Conservation (phyloP, 2,797 vertebrate genomes). For the Oreochromis mossambicus region DNA sequence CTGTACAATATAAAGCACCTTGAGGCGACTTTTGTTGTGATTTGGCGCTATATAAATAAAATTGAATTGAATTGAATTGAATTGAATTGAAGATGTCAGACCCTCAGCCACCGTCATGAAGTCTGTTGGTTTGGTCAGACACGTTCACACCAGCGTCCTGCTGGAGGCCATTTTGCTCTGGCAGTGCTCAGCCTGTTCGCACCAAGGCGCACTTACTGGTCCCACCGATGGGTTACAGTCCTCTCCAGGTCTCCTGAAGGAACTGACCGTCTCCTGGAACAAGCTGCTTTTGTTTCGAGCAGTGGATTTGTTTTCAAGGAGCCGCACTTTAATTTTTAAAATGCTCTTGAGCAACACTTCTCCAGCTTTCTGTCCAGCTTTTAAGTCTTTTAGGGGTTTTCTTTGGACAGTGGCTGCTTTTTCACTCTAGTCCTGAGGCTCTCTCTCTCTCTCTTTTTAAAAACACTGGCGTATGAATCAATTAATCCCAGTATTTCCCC, state of each 20-base stretch:
- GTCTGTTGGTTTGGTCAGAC: fast-evolving
- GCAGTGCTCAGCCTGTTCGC: fast-evolving
- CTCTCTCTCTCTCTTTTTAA: too few relatives aligned
- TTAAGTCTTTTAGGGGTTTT: neutral
- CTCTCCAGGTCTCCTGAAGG: neutral
- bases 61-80: too few relatives aligned
- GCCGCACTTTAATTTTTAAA: neutral
- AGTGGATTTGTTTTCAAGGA: neutral
- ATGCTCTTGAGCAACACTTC: neutral
- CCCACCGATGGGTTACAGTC: fast-evolving
- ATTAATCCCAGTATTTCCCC: too few relatives aligned
- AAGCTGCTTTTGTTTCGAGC: fast-evolving
- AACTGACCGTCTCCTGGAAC: neutral
- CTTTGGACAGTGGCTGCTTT: fast-evolving
- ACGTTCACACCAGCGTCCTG: neutral
- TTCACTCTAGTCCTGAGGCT: fast-evolving
- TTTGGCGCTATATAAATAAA: too few relatives aligned
- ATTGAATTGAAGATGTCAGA: fast-evolving
- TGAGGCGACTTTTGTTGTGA: too few relatives aligned
- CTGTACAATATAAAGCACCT: too few relatives aligned
- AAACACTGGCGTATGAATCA: too few relatives aligned
- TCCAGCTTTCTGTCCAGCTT: neutral
- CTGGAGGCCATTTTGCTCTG: neutral
- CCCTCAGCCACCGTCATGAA: fast-evolving
- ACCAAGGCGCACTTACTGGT: neutral